Conservation (phyloP, 2,888 invertebrate genomes). For the Drepanosiphum platanoidis region DNA sequence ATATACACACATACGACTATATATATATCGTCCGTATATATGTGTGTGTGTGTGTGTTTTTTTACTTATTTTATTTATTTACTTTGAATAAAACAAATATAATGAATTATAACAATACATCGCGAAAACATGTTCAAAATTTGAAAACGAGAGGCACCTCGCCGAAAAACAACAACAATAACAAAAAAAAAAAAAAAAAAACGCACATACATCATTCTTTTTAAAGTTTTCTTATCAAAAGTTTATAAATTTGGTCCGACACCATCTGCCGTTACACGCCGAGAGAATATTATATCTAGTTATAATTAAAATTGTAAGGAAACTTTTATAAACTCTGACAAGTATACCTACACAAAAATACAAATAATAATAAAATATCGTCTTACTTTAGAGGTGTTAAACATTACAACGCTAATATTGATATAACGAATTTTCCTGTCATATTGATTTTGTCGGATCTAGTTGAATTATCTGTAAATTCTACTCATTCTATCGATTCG, state of each 20-base stretch:
- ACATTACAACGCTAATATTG: too few relatives aligned
- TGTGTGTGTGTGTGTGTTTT: too few relatives aligned
- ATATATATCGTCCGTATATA: too few relatives aligned
- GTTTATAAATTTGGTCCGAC: slow-evolving; percentile 50
- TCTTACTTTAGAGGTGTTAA: too few relatives aligned
- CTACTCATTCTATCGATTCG: too few relatives aligned
- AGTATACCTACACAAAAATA: neutral
- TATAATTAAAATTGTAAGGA: slow-evolving; percentile 40
- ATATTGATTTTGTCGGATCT: too few relatives aligned
- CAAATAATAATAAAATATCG: slow-evolving; percentile 14
- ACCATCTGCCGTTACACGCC: neutral
- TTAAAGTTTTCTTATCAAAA: slow-evolving; percentile 59
- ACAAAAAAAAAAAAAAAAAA: slow-evolving; percentile 22
- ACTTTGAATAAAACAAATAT: neutral
- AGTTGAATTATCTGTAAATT: too few relatives aligned
- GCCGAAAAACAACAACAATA: slow-evolving; percentile 25
- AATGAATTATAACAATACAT: slow-evolving; percentile 10
- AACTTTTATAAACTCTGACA: slow-evolving; percentile 32
- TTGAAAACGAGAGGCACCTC: slow-evolving; percentile 13
- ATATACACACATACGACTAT: too few relatives aligned
- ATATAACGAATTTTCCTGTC: too few relatives aligned
- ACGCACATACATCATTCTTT: slow-evolving; percentile 47
- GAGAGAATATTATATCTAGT: slow-evolving; percentile 16
- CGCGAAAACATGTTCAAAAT: neutral
- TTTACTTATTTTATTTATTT: too few relatives aligned